phyloP scores from a whole-genome alignment of 1,140 invertebrate genomes.

The Metopolophium dirhodum region DNA sequence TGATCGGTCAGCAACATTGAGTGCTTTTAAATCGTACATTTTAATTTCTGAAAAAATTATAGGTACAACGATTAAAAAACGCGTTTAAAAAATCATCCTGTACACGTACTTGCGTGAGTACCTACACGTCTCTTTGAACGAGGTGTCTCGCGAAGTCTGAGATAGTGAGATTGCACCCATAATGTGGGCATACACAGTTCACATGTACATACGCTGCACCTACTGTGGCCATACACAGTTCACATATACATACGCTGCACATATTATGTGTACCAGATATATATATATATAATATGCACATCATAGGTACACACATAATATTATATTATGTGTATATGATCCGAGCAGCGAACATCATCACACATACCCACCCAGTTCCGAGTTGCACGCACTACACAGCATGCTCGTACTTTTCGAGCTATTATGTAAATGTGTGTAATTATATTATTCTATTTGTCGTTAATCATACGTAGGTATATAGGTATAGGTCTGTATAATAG shows the following conservation, averaged over 20 bases:
- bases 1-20: too few species aligned
- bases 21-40: too few species aligned
- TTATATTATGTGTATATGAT: neutral
- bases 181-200: neutral
- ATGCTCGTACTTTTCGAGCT: neutral
- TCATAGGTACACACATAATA: neutral
- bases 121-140: too few species aligned
- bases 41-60: too few species aligned
- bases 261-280: neutral
- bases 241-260: neutral
- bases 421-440: constrained; percentile 39
- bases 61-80: too few species aligned
- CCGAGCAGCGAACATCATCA: neutral
- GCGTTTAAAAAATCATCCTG: neutral
- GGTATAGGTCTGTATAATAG: neutral
- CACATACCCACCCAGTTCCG: neutral
- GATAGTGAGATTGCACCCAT: neutral
- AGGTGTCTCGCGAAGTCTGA: neutral
- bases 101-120: too few species aligned
- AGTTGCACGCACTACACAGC: neutral
- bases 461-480: constrained; percentile 12
- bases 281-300: neutral
- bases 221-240: too few species aligned
- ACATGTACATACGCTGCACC: neutral
- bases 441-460: constrained; percentile 35